Evolutionary conservation across 1,140 invertebrate species (phyloP).

Genomic region (Eufriesea mexicana): DNA sequence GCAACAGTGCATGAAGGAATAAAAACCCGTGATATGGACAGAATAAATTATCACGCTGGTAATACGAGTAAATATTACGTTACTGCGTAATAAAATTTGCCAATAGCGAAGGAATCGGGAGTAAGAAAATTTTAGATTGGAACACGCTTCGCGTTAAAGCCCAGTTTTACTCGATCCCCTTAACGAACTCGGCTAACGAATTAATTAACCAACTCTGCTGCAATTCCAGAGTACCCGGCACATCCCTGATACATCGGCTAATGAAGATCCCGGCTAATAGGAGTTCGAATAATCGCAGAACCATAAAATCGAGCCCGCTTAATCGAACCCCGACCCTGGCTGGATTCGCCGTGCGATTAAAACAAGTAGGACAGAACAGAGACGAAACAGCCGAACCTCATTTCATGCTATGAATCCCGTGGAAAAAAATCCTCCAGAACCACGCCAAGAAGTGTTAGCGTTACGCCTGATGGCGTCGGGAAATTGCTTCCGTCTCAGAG

Average conservation of each 20-base stretch:
- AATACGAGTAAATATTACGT: too few species aligned
- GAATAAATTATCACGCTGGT: too few species aligned
- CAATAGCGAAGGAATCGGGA: neutral
- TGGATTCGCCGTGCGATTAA: conserved; percentile 3
- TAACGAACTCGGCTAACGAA: conserved; percentile 17
- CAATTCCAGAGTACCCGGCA: neutral
- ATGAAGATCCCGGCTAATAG: conserved; percentile 25
- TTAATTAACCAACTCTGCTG: conserved; percentile 19
- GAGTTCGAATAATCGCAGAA: conserved; percentile 26
- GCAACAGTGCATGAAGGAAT: too few species aligned
- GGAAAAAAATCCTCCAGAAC: neutral
- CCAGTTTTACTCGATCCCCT: neutral
- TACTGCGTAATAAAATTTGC: too few species aligned
- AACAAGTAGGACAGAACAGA: neutral
- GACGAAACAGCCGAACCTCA: conserved; percentile 19
- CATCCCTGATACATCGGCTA: conserved; percentile 20
- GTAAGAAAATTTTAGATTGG: neutral
- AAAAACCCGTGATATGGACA: too few species aligned
- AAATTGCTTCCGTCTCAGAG: conserved; percentile 34
- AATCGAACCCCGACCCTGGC: neutral
- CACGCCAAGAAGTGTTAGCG: conserved; percentile 13
- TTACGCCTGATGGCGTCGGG: conserved; percentile 32
- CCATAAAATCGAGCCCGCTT: conserved; percentile 25
- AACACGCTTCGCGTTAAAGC: neutral
- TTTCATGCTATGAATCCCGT: conserved; percentile 6